Percentiles rank a stretch among this genome's conserved stretches.
These are phyloP conservation scores for Oncorhynchus nerka DNA, from an alignment of 2,113 vertebrate species.

Conservation along the genomic window DNA sequence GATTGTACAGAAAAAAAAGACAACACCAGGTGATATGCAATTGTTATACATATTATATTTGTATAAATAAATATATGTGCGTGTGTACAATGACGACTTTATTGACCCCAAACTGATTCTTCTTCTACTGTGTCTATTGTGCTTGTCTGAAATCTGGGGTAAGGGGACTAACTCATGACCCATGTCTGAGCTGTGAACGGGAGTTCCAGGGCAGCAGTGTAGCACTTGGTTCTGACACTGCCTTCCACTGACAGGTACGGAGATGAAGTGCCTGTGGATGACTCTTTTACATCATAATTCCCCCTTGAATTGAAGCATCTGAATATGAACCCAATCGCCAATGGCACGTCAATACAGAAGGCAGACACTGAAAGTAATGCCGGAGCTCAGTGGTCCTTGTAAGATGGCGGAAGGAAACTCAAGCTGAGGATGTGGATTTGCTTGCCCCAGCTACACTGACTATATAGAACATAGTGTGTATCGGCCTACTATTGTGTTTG, in stretches of 20 bases:
- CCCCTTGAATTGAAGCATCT: not conserved
- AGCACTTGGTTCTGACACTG: not conserved
- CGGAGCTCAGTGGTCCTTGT: constrained; percentile 10
- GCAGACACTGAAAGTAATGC: constrained; percentile 32
- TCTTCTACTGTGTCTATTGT: not conserved
- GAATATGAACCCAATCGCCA: too few species aligned
- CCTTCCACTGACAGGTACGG: not conserved
- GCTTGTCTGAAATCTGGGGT: not conserved
- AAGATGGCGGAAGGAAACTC: not conserved
- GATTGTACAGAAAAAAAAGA: constrained; percentile 37
- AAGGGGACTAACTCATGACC: not conserved
- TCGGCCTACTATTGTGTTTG: not conserved
- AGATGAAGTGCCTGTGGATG: not conserved
- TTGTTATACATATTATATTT: constrained; percentile 85
- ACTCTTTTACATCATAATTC: not conserved
- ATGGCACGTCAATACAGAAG: constrained; percentile 21
- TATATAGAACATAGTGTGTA: not conserved
- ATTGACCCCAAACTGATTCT: not conserved
- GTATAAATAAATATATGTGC: constrained; percentile 81
- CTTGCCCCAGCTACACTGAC: not conserved
- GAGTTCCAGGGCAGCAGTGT: not conserved
- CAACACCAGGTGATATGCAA: constrained; percentile 77
- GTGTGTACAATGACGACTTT: constrained; percentile 65
- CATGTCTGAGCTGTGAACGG: not conserved
- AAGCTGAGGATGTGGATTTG: not conserved